phyloP scores from a whole-genome alignment of 2,797 vertebrate species.

The Hyperoplus lanceolatus region DNA sequence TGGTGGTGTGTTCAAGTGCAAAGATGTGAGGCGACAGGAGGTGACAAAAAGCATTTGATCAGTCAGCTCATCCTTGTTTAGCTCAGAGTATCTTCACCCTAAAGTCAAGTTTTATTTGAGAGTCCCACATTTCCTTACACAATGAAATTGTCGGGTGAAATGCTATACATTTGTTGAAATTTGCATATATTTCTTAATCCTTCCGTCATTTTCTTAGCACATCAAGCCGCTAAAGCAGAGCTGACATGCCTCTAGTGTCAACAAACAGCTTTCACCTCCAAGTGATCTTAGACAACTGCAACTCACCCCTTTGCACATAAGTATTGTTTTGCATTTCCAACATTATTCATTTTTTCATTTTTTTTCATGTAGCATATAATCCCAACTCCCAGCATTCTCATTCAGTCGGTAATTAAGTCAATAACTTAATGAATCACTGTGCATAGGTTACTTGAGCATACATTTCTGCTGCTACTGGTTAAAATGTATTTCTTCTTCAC shows the following conservation, averaged over 20 bases:
- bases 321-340: conserved; percentile 9
- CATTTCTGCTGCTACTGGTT: not conserved
- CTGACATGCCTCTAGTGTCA: not conserved
- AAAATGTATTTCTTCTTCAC: not conserved
- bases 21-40: conserved; percentile 35
- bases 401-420: not conserved
- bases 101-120: conserved; percentile 24
- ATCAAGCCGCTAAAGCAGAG: not conserved
- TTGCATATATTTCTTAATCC: too few relatives aligned
- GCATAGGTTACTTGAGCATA: not conserved
- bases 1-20: conserved; percentile 29
- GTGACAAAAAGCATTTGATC: conserved; percentile 39
- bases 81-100: not conserved
- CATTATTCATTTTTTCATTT: not conserved
- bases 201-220: too few relatives aligned
- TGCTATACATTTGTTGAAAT: too few relatives aligned
- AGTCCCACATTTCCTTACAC: not conserved
- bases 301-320: conserved; percentile 37
- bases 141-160: too few relatives aligned
- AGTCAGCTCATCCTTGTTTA: conserved; percentile 30
- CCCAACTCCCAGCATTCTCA: conserved; percentile 8
- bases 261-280: conserved; percentile 1
- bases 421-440: conserved; percentile 13
- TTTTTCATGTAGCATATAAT: not conserved
- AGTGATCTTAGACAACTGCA: conserved; percentile 3